Conservation (phyloP, 1,140 invertebrate genomes). For the Saccostrea echinata region DNA sequence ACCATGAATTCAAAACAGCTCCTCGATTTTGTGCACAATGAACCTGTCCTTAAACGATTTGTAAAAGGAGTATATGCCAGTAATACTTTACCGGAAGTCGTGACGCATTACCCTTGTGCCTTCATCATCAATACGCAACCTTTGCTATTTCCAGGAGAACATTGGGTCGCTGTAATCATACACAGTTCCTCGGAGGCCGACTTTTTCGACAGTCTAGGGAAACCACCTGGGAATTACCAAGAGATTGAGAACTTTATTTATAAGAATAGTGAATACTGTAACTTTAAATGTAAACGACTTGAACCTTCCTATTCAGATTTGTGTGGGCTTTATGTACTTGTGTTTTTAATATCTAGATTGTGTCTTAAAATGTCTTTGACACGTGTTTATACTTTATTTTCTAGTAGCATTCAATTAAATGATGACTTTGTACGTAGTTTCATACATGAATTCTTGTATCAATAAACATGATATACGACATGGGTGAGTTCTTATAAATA, state of each 20-base stretch:
- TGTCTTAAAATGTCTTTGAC: conserved; percentile 4
- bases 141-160: conserved; percentile 34
- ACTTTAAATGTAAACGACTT: neutral
- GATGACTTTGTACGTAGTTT: conserved; percentile 11
- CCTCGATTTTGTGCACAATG: too few species aligned
- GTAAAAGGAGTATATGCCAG: conserved; percentile 44
- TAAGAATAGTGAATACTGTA: neutral
- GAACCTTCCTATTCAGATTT: too few species aligned
- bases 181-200: conserved; percentile 26
- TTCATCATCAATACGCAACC: conserved; percentile 39
- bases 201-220: neutral
- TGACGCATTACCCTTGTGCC: conserved; percentile 20
- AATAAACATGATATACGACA: neutral
- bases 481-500: neutral
- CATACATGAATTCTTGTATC: neutral
- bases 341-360: neutral
- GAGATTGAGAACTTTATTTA: conserved; percentile 14
- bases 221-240: neutral
- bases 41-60: neutral
- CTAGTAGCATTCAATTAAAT: neutral
- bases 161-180: conserved; percentile 41
- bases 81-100: conserved; percentile 35
- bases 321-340: neutral
- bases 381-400: conserved; percentile 5
- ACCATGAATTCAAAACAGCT: too few species aligned